phyloP scores from a whole-genome alignment of 2,113 vertebrate genomes.

The cat (Felis catus) region DNA sequence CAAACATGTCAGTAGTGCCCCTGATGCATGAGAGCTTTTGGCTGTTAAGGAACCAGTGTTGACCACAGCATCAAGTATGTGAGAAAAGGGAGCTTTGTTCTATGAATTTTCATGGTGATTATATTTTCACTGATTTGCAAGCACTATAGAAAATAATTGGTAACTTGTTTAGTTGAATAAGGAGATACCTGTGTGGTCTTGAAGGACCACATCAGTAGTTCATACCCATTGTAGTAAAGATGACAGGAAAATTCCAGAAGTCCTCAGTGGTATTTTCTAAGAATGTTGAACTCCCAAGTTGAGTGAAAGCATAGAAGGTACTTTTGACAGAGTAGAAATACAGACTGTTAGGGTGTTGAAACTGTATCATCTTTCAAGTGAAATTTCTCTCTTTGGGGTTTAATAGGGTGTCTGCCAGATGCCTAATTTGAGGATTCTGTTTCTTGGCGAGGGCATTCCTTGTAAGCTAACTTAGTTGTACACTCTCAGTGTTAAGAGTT shows the following conservation, averaged over 20 bases:
- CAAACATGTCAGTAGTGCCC: neutral
- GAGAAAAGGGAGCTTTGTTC: neutral
- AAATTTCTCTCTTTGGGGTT: conserved; percentile 13
- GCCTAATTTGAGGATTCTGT: conserved; percentile 61
- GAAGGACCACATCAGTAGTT: neutral
- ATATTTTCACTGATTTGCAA: conserved; percentile 26
- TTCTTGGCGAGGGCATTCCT: conserved; percentile 71
- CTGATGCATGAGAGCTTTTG: neutral
- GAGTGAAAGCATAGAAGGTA: neutral
- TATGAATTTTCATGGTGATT: conserved; percentile 18
- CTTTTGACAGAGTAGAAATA: neutral
- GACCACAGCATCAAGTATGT: neutral
- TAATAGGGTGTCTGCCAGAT: neutral
- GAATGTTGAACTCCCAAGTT: neutral
- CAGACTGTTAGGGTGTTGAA: neutral
- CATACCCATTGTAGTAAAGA: neutral
- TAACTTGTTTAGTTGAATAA: conserved; percentile 23
- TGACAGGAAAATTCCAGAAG: neutral
- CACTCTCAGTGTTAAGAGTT: neutral
- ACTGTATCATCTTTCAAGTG: neutral
- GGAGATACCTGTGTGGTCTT: neutral
- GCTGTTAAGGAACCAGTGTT: neutral
- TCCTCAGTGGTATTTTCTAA: neutral
- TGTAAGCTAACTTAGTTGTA: conserved; percentile 59
- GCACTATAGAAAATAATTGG: neutral